These are phyloP conservation scores for Campoplex nolae DNA, from an alignment of 2,888 invertebrate species.

Conservation along the genomic window DNA sequence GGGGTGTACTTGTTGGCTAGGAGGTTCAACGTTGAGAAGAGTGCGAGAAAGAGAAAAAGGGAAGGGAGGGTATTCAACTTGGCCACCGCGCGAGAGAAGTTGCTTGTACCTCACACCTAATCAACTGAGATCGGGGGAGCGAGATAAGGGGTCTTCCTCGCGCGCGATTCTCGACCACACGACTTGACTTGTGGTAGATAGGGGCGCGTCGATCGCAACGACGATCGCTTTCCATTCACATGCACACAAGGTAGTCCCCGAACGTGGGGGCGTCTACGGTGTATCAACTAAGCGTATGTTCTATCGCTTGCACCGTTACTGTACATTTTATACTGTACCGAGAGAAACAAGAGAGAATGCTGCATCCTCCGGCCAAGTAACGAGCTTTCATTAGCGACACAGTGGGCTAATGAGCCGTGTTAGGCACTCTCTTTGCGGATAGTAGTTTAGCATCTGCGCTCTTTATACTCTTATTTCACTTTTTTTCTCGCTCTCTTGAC, in stretches of 20 bases:
- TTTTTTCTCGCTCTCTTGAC: conserved; percentile 30
- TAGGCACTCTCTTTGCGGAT: conserved; percentile 70
- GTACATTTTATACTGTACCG: conserved; percentile 54
- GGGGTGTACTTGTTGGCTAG: conserved; percentile 37
- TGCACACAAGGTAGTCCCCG: conserved; percentile 50
- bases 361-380: conserved; percentile 77
- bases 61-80: conserved; percentile 32
- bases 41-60: conserved; percentile 37
- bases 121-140: conserved; percentile 82
- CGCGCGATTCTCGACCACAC: conserved; percentile 64
- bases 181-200: conserved; percentile 34
- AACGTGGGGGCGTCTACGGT: conserved; percentile 65
- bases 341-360: conserved; percentile 40
- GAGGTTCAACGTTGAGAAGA: conserved; percentile 31
- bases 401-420: conserved; percentile 84
- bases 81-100: conserved; percentile 79
- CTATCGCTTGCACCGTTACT: conserved; percentile 45
- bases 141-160: conserved; percentile 76
- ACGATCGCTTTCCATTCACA: conserved; percentile 45
- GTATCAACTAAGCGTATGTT: conserved; percentile 66
- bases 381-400: conserved; percentile 84
- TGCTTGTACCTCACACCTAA: conserved; percentile 83
- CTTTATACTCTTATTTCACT: conserved; percentile 40
- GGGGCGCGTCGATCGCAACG: conserved; percentile 52
- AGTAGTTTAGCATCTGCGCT: conserved; percentile 18